A percentile compares a stretch with the other conserved stretches of the same genome.
Evolutionary conservation across 2,113 vertebrate genomes (phyloP).

Genomic region (Turnix velox): DNA sequence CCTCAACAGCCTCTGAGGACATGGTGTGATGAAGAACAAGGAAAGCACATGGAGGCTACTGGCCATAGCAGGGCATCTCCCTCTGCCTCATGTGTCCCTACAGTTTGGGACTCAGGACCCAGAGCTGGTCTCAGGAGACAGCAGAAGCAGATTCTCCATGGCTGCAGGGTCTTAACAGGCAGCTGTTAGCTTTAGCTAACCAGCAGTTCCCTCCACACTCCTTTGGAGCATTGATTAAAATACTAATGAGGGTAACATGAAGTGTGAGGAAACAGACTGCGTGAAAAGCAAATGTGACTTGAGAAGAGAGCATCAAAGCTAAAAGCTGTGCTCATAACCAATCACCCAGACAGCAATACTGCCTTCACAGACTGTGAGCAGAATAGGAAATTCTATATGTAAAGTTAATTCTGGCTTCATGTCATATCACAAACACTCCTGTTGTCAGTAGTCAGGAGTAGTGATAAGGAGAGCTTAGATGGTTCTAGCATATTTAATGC

Average conservation of each 20-base stretch:
- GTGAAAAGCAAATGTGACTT: slow-evolving; percentile 33
- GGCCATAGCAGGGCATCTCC: not conserved
- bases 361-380: not conserved
- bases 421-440: not conserved
- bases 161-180: not conserved
- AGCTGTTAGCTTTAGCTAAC: not conserved
- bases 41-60: fast-evolving
- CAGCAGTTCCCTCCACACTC: not conserved
- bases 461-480: slow-evolving; percentile 26
- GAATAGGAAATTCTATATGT: slow-evolving; percentile 29
- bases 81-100: not conserved
- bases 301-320: slow-evolving; percentile 38
- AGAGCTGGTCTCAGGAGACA: not conserved
- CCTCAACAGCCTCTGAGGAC: not conserved
- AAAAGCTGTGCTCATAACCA: not conserved
- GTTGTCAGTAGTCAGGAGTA: slow-evolving; percentile 47
- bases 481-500: slow-evolving; percentile 44
- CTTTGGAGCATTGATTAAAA: slow-evolving; percentile 36
- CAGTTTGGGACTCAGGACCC: not conserved
- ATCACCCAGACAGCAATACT: slow-evolving; percentile 2
- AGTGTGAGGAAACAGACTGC: not conserved
- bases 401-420: slow-evolving; percentile 28
- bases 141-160: not conserved
- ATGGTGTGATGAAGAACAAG: not conserved
- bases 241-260: not conserved